These are phyloP conservation scores for Orbicella faveolata DNA, from an alignment of 64 coral and sea anemone species.

Conservation along the genomic window DNA sequence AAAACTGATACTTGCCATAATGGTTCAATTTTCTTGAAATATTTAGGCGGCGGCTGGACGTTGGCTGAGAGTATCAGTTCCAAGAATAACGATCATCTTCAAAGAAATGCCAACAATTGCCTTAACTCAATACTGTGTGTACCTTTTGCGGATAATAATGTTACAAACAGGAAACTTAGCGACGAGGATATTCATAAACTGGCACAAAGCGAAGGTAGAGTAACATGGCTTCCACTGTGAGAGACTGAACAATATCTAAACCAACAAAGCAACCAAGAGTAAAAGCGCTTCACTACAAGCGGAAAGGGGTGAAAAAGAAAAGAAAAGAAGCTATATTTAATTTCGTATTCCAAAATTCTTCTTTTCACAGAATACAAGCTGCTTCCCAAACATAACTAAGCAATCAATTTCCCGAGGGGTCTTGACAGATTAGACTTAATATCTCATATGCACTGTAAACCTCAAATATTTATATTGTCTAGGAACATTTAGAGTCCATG, in stretches of 20 bases:
- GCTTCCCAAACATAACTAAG: too few species aligned
- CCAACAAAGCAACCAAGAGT: background rate
- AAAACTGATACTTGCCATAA: too few species aligned
- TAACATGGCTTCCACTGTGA: background rate
- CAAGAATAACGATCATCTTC: conserved; percentile 1
- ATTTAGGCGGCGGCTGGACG: conserved; percentile 35
- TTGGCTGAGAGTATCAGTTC: conserved; percentile 43
- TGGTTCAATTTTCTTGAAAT: background rate
- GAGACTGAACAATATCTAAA: background rate
- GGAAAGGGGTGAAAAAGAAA: too few species aligned
- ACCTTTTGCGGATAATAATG: background rate
- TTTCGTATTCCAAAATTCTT: too few species aligned
- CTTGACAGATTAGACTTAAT: too few species aligned
- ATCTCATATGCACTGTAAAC: too few species aligned
- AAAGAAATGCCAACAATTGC: background rate
- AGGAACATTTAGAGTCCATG: too few species aligned
- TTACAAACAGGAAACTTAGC: conserved; percentile 4
- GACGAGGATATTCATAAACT: conserved; percentile 28
- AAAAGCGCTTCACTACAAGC: too few species aligned
- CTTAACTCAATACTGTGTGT: conserved; percentile 17
- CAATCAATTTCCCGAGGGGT: too few species aligned
- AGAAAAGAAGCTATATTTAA: too few species aligned
- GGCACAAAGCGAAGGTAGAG: background rate
- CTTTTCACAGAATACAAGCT: too few species aligned
- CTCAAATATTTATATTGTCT: too few species aligned